Evolutionary conservation across 53 echinoderm and acorn worm species (phyloP), one percentile per base, ranked within the genome.

Genomic region (Antedon mediterranea): DNA sequence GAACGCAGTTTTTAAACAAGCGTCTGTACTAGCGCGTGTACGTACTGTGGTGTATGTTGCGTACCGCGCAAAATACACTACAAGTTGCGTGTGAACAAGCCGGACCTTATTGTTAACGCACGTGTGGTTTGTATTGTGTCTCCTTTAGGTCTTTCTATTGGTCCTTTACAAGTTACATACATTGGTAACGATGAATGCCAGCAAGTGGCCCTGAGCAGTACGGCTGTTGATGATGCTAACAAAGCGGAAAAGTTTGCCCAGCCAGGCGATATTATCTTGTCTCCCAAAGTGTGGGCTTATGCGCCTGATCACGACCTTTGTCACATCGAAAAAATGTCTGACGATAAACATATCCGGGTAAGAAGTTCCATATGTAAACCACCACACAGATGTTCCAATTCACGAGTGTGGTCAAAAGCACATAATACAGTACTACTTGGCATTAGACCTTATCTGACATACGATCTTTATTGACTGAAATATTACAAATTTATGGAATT

Each of bases 241-340:
- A 78, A 81, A 29, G 91, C 95, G 0, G 95, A 95, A 78, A 89
- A 91, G 84, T 95, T 91, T 42, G 91, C 95, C 9, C 33, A 82
- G 76, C 87, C 95, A n/a, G 95, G 95, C 26, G 85, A 89, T 27
- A 77, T 95, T 32, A 90, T 91, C 29, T 83, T 95, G 8, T 89
- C 91, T 2, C 91, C 95, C 23, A 95, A 91, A 81, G 81, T 87
- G 13, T 95, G 95, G 95, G 95, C 89, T 27, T 91, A 91, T 75
- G 82, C 84, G 18, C 91, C 89, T 4, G 95, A 95, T 34, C 91
- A 95, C 43, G 87, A 89, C 14, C 81, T 89, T 32, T 85, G 89
- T 29, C 85, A 87, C 11, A 79, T 92, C 42, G 88, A 85, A 4
- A 76, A 85, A 73, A 75, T 92, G 73, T 77, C 91, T 4, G 95